These are phyloP conservation scores for Caranx ignobilis DNA, from an alignment of 2,113 vertebrate genomes.

Conservation along the genomic window DNA sequence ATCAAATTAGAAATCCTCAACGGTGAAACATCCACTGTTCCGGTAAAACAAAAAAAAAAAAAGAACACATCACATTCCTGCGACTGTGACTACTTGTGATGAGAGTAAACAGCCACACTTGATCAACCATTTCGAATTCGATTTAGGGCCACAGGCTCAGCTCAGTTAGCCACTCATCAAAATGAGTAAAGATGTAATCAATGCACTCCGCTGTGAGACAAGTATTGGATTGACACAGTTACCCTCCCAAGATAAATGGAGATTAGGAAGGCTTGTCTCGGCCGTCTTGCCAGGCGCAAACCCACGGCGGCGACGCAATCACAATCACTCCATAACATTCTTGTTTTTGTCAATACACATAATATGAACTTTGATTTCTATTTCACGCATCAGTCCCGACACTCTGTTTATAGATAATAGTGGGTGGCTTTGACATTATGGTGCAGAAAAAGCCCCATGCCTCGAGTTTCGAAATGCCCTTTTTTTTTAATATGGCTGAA, in stretches of 20 bases:
- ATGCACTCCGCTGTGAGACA: conserved; percentile 70
- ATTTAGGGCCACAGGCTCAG: conserved; percentile 57
- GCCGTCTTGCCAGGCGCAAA: conserved; percentile 20
- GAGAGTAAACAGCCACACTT: conserved; percentile 57
- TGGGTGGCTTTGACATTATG: conserved; percentile 70
- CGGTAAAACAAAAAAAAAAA: conserved; percentile 2
- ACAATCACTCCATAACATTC: conserved; percentile 51
- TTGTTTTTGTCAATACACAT: conserved; percentile 73
- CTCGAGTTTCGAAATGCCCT: conserved; percentile 61
- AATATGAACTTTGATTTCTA: conserved; percentile 72
- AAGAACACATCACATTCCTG: conserved; percentile 52
- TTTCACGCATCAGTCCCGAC: conserved; percentile 69
- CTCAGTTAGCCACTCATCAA: conserved; percentile 88
- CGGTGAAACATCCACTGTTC: conserved; percentile 29
- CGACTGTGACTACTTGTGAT: conserved; percentile 61
- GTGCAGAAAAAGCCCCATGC: conserved; percentile 63
- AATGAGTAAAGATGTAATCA: conserved; percentile 75
- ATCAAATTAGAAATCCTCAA: conserved; percentile 44
- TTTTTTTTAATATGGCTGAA: conserved; percentile 67
- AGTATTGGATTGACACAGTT: conserved; percentile 79
- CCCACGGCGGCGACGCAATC: conserved; percentile 48
- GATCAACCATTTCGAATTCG: conserved; percentile 63
- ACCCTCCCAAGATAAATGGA: conserved; percentile 70
- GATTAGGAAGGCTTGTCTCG: conserved; percentile 62
- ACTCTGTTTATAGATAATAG: conserved; percentile 70